phyloP scores from a whole-genome alignment of 2,888 invertebrate species.

The Megamerina dolium region DNA sequence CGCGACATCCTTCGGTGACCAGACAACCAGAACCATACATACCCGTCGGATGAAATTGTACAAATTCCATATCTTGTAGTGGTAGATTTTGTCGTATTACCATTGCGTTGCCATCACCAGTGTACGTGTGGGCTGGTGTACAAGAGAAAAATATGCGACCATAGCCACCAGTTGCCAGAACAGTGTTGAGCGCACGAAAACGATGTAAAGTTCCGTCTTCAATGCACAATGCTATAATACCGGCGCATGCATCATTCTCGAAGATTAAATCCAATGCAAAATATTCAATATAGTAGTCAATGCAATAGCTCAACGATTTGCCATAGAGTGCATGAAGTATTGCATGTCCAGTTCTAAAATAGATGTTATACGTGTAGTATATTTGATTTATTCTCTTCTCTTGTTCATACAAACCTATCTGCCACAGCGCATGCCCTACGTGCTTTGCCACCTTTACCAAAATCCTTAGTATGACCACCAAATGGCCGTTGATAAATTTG shows the following conservation, averaged over 20 bases:
- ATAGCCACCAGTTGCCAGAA: slow-evolving; percentile 80
- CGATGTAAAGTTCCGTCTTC: slow-evolving; percentile 94
- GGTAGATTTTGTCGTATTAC: slow-evolving; percentile 84
- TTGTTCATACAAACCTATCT: slow-evolving; percentile 54
- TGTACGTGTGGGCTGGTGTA: slow-evolving; percentile 97
- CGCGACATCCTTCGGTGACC: slow-evolving; percentile 94
- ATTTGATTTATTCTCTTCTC: no score
- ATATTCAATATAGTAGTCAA: slow-evolving; percentile 96
- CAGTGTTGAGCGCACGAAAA: slow-evolving; percentile 58
- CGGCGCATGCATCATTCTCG: slow-evolving; percentile 83
- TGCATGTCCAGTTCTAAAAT: slow-evolving; percentile 84
- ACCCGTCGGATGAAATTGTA: slow-evolving; percentile 98
- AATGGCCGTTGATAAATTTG: slow-evolving; percentile 98
- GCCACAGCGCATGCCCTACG: slow-evolving; percentile 94
- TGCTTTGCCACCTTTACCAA: slow-evolving; percentile 94
- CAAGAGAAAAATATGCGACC: slow-evolving; percentile 94
- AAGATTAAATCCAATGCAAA: slow-evolving; percentile 96
- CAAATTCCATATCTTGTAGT: slow-evolving; percentile 94
- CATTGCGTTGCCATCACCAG: slow-evolving; percentile 97
- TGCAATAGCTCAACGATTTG: slow-evolving; percentile 88
- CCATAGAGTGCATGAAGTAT: slow-evolving; percentile 97
- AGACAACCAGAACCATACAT: slow-evolving; percentile 97
- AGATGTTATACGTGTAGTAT: no score
- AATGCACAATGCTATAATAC: slow-evolving; percentile 85
- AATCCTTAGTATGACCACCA: slow-evolving; percentile 93